Conservation (phyloP, 2,113 vertebrate species). For the Steatornis caripensis region DNA sequence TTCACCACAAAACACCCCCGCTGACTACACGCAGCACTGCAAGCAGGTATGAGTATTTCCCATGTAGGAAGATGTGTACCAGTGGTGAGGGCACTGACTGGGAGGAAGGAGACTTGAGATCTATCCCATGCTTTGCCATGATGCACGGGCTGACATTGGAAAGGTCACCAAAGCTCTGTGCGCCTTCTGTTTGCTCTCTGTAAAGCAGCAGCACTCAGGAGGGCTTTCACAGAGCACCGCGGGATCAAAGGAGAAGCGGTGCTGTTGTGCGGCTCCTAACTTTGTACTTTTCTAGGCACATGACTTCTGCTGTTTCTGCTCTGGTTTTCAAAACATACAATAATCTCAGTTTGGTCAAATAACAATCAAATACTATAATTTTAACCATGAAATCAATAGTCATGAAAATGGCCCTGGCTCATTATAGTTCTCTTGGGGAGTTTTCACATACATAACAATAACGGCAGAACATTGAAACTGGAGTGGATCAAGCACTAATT, state of each 20-base stretch:
- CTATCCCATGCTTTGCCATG: fast-evolving
- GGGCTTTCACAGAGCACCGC: fast-evolving
- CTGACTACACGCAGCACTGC: background rate
- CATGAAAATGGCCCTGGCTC: slow-evolving; percentile 7
- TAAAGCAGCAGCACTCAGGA: background rate
- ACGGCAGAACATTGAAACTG: background rate
- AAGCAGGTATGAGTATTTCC: fast-evolving
- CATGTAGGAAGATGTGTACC: fast-evolving
- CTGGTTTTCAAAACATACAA: slow-evolving; percentile 15
- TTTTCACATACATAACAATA: slow-evolving; percentile 25
- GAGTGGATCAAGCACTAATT: slow-evolving; percentile 21
- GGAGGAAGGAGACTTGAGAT: background rate
- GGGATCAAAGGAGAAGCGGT: background rate
- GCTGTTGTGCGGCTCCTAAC: background rate
- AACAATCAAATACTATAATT: slow-evolving; percentile 57
- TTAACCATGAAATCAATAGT: slow-evolving; percentile 55
- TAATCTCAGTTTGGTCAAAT: slow-evolving; percentile 21
- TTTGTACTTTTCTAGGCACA: background rate
- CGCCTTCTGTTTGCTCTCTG: background rate
- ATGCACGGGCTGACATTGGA: background rate
- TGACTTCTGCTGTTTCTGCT: background rate
- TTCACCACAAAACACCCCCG: background rate
- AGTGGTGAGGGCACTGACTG: background rate
- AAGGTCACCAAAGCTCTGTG: background rate
- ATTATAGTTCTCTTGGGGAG: slow-evolving; percentile 17